phyloP scores from a whole-genome alignment of 2,113 vertebrate species.

The Xyrauchen texanus region DNA sequence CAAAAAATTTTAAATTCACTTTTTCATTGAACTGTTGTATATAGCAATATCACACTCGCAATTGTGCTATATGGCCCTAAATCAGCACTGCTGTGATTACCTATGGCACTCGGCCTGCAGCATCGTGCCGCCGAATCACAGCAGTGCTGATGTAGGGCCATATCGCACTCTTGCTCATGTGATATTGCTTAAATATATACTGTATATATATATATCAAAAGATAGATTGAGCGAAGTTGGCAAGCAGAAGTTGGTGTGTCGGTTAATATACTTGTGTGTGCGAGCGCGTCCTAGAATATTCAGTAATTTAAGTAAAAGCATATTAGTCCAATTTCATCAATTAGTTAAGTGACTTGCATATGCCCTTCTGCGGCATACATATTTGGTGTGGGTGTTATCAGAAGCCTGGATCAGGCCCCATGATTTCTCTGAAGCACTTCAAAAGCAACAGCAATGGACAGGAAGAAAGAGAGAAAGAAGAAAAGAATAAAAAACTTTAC shows the following conservation, averaged over 20 bases:
- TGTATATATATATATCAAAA: background rate
- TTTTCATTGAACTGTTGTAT: no score
- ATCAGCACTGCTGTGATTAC: no score
- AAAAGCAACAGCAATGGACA: constrained; percentile 15
- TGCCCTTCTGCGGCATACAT: background rate
- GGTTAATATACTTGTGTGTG: background rate
- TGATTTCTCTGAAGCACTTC: constrained; percentile 4
- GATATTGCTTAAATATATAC: no score
- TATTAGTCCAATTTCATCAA: constrained; percentile 33
- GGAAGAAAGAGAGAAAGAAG: background rate
- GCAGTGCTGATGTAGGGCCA: no score
- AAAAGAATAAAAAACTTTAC: background rate
- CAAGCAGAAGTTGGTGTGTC: background rate
- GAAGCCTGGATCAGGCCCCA: background rate
- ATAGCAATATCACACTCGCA: no score
- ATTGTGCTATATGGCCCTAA: no score
- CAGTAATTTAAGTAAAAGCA: constrained; percentile 12
- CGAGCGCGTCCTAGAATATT: background rate
- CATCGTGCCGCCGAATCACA: no score
- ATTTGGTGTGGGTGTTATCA: constrained; percentile 22
- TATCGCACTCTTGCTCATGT: no score
- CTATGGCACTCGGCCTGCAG: no score
- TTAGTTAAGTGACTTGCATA: constrained; percentile 19
- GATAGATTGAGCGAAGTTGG: background rate
- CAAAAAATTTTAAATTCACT: no score